Evolutionary conservation across 2,888 invertebrate species (phyloP), one percentile per base, ranked within the genome.

Genomic region (Rapana venosa): DNA sequence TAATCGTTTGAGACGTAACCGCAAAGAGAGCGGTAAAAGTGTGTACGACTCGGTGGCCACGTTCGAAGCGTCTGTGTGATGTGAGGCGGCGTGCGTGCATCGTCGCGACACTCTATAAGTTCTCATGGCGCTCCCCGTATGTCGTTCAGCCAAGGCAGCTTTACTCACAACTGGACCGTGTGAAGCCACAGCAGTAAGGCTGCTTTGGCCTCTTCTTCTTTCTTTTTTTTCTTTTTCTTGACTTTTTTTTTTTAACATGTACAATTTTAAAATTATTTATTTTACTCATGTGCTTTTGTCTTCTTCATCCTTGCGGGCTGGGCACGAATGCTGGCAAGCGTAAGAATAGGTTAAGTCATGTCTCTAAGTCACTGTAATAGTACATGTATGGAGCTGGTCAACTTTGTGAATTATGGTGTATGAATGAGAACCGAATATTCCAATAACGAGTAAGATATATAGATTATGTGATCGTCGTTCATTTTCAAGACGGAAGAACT

Each of bases 1-100:
- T 91, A 93, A 87, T 22, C 88, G 90, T 35, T 26, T 74, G 32
- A 87, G 90, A 36, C 90, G 86, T 79, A 91, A 90, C 58, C 90
- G 91, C 22, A 92, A 92, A 30, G 92, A 93, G 87, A 92, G 90
- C 32, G 90, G 89, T n/a, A 90, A 90, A 30, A 92, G 93, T 92
- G 92, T 94, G 47, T 95, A 95, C 92, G 95, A 95, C 88, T 92
- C 94, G 20, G 92, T 94, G 56, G 93, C 94, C 22, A 92, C 94
- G 47, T 95, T 94, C 92, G 95, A 95, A 92, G 95, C 94, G 88
- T 94, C 95, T 88, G 95, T 95, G 86, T 95, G 90, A 92, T 90
- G 61, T 61, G 86, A 58, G 58, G 77, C 15, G 22, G 30, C n/a
- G 56, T 85, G 56, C 22, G 79, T 83, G 83, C 11, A 58, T 61